Base-by-base conservation (phyloP, 2,797 vertebrate species). In the Lithobates pipiens region DNA sequence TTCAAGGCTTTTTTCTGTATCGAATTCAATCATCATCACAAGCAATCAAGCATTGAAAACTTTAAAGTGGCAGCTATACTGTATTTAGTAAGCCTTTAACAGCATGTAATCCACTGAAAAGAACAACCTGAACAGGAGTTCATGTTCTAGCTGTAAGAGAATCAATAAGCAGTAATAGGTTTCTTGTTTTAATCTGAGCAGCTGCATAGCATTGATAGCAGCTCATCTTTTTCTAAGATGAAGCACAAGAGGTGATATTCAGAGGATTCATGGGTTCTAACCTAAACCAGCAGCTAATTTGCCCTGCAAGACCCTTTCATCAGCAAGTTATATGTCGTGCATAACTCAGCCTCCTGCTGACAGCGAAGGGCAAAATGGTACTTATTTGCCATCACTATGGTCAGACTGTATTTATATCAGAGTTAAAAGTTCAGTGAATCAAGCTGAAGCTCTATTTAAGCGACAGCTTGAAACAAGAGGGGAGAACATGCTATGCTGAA, bases 291-390 rank as follows among this genome's bases (percentile, higher is more conserved):
- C 84, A 80, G 70, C 83, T 78, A 85, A 88, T 91, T 57, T 67
- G 80, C 84, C 77, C 87, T 34, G 82, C 65, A 88, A 88, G 83
- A 78, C 77, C 76, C 76, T 85, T 88, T 87, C 75, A 82, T 89
- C 90, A 89, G 88, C 84, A 82, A 87, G 70, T 85, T 89, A 89
- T 89, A 90, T 91, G 91, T 89, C 88, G 85, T 79, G 87, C 88
- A 90, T 89, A 90, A 89, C 88, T 92, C 89, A 89, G 29, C 85
- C 83, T 90, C 87, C 70, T 83, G 34, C 88, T 92, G 91, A 92
- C 92, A 93, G 86, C 86, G 87, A 91, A 91, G 90, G 93, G 88
- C 91, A 91, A 44, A 86, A 91, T 88, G 89, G 89, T 91, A 85
- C 88, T 90, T 92, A 91, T 92, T 88, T 89, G 88, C 90, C 88